These are phyloP conservation scores for Myotis brandtii DNA, from an alignment of 2,113 vertebrate species.

Conservation along the genomic window DNA sequence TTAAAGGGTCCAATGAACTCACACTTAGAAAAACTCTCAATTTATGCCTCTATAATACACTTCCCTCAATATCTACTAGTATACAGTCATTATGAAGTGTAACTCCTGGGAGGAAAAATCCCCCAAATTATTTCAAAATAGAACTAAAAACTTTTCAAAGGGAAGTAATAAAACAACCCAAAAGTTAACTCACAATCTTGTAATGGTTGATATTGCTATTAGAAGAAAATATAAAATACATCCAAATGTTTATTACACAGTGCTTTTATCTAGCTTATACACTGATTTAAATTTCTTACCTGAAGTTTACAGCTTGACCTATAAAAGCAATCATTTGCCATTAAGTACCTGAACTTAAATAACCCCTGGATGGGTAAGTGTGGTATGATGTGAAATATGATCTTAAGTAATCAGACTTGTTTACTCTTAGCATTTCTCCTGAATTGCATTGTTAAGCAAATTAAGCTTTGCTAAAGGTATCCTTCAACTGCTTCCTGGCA, in stretches of 20 bases:
- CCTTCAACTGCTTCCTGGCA: background rate
- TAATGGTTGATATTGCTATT: background rate
- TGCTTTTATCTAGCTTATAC: background rate
- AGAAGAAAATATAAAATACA: background rate
- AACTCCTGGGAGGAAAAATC: background rate
- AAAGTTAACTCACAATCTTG: background rate
- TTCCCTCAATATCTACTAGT: background rate
- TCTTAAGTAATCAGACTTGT: conserved; percentile 56
- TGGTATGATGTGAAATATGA: conserved; percentile 18
- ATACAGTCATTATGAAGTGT: background rate
- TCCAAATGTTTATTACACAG: background rate
- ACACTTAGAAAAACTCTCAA: background rate
- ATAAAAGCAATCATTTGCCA: background rate
- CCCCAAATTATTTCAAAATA: background rate
- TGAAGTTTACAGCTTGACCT: background rate
- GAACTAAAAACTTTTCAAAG: background rate
- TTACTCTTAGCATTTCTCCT: background rate
- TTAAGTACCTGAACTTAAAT: conserved; percentile 50
- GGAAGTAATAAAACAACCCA: background rate
- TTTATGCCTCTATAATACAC: background rate
- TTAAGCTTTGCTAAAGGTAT: background rate
- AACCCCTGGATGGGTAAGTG: background rate
- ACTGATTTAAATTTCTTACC: conserved; percentile 70
- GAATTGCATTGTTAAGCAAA: background rate
- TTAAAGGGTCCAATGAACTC: background rate